Evolutionary conservation across 2,113 vertebrate genomes (phyloP).

Genomic region (Cyrtonyx montezumae): DNA sequence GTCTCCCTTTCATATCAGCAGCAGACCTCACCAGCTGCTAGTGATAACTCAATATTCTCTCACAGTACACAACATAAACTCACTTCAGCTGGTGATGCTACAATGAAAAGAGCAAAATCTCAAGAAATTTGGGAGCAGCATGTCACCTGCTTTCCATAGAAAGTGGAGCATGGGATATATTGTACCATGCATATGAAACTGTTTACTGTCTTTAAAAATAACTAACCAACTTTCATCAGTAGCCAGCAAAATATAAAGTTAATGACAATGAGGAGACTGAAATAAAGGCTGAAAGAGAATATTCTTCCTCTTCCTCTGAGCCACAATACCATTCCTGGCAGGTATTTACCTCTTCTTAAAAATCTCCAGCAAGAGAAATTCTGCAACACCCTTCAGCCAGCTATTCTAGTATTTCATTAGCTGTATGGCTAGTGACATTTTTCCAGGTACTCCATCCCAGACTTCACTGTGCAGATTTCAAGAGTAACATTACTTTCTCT

Average conservation of each 20-base stretch:
- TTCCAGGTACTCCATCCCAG: background rate
- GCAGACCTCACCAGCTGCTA: background rate
- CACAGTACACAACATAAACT: background rate
- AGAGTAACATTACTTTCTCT: background rate
- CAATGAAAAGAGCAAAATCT: background rate
- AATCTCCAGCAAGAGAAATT: background rate
- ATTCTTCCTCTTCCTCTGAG: background rate
- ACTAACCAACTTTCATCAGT: background rate
- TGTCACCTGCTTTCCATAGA: background rate
- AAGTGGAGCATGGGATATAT: background rate
- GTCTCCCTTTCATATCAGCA: fast-evolving
- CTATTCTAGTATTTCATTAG: background rate
- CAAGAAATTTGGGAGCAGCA: background rate
- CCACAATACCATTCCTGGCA: background rate
- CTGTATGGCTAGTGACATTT: background rate
- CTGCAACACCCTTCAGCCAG: background rate
- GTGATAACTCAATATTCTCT: background rate
- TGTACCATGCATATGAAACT: background rate
- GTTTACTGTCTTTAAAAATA: background rate
- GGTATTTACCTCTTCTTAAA: background rate
- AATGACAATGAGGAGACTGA: background rate
- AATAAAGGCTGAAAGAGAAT: background rate
- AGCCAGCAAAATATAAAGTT: background rate
- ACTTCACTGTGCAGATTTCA: background rate
- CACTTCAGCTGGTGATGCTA: background rate